Evolutionary conservation across 1,140 invertebrate species (phyloP), one percentile per base, ranked within the genome.

Genomic region (Drosophila tristis): DNA sequence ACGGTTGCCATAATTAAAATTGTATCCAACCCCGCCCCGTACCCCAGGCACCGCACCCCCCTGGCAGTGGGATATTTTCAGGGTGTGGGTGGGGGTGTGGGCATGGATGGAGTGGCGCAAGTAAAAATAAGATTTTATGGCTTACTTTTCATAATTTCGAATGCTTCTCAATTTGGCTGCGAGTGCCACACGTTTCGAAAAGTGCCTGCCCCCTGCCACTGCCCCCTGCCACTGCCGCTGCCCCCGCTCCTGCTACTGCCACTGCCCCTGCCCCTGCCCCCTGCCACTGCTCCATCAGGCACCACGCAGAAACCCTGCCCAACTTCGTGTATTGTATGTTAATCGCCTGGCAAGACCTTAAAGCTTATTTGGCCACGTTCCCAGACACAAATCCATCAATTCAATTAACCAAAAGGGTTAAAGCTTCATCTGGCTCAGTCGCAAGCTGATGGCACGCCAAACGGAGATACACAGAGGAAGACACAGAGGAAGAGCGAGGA

Each of bases 1-100:
- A 91, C 90, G 90, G 86, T 91, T 91, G 90, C 87, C 90, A 91
- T 91, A 91, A 91, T 91, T 91, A 91, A 91, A 91, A 91, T 91
- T 91, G 90, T 91, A 91, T 90, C 90, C 90, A 90, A 78, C 80
- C 64, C 58, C 20, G 26, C 57, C 5, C 16, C 16, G 1, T 16
- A 16, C 11, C 16, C 23, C 0, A 23, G 15, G 35, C 35, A 6
- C 26, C 31, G 16, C 48, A 15, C 2, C 56, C 45, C 53, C 35
- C 42, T 26, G 16, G 25, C 44, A 16, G 4, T 42, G 15, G 25
- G 20, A 0, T 43, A 16, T 20, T 50, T 25, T 0, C n/a, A n/a
- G n/a, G 23, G 2, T 3, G 43, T 20, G 23, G 7, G 11, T 29
- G 16, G 8, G 39, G 25, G 26, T 25, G 2, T 20, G 9, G 42